Evolutionary conservation across 1,140 invertebrate genomes (phyloP).

Genomic region (Cylas formicarius): DNA sequence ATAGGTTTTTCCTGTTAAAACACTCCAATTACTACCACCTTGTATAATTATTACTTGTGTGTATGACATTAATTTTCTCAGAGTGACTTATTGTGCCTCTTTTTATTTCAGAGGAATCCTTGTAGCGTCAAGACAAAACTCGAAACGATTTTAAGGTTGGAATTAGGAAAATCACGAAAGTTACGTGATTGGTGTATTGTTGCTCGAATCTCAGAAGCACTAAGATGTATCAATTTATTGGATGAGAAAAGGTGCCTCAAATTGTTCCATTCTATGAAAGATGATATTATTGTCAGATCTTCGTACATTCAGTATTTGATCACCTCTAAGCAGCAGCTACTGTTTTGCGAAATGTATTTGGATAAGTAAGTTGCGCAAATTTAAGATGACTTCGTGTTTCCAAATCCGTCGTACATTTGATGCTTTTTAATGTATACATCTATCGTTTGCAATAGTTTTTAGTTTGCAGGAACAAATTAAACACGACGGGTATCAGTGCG

Average conservation of each 20-base stretch:
- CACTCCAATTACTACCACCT: no score
- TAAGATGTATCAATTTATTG: conserved; percentile 71
- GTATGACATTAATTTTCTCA: no score
- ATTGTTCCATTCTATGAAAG: conserved; percentile 67
- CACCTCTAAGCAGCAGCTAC: conserved; percentile 70
- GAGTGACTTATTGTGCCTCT: no score
- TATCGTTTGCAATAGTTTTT: no score
- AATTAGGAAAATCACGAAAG: conserved; percentile 83
- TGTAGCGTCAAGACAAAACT: conserved; percentile 51
- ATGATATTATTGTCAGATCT: conserved; percentile 72
- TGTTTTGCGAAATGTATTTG: conserved; percentile 72
- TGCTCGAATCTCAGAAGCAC: conserved; percentile 75
- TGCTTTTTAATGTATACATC: no score
- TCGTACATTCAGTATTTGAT: conserved; percentile 83
- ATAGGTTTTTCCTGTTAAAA: no score
- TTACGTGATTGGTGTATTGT: conserved; percentile 72
- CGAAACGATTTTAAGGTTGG: conserved; percentile 65
- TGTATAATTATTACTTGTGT: background rate
- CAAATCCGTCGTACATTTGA: no score
- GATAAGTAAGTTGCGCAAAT: conserved; percentile 61
- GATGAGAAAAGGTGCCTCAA: conserved; percentile 68
- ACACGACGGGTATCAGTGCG: conserved; percentile 65
- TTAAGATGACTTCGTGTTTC: no score
- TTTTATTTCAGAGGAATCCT: conserved; percentile 25
- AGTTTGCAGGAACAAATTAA: conserved; percentile 58